Evolutionary conservation across 2,113 vertebrate species (phyloP).

Genomic region (Anseranas semipalmata): DNA sequence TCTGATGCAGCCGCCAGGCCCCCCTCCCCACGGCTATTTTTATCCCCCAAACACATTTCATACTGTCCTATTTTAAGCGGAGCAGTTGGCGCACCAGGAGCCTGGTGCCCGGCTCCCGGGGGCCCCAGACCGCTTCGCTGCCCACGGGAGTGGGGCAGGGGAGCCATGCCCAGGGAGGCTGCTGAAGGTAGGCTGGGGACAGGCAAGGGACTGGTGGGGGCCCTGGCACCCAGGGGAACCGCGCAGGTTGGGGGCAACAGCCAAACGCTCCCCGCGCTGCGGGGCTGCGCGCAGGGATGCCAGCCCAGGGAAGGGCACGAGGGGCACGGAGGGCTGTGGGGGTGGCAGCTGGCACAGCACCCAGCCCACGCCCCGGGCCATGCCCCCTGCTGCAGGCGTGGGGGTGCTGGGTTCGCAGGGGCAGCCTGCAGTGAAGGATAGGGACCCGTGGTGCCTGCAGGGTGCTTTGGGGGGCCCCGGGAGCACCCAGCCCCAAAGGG

Average conservation of each 20-base stretch:
- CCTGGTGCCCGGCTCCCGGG: conserved; percentile 37
- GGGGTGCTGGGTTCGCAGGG: not conserved
- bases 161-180: conserved; percentile 73
- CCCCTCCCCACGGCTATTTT: conserved; percentile 28
- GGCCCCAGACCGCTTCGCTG: conserved; percentile 10
- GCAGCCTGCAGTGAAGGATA: not conserved
- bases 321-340: not conserved
- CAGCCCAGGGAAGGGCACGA: not conserved
- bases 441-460: not conserved
- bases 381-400: not conserved
- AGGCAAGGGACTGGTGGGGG: not conserved
- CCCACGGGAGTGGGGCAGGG: not conserved
- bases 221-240: not conserved
- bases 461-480: not conserved
- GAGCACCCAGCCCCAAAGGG: not conserved
- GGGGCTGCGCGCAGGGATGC: not conserved
- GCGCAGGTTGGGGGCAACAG: not conserved
- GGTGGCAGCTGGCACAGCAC: not conserved
- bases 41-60: conserved; percentile 46
- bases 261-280: not conserved
- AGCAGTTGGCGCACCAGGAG: conserved; percentile 49
- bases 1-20: not conserved
- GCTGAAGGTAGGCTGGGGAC: conserved; percentile 75
- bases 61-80: conserved; percentile 75
- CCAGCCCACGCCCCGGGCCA: fast-evolving